Base-by-base conservation (phyloP, 37 sponge, comb jelly and placozoan species). In the Mnemiopsis leidyi region DNA sequence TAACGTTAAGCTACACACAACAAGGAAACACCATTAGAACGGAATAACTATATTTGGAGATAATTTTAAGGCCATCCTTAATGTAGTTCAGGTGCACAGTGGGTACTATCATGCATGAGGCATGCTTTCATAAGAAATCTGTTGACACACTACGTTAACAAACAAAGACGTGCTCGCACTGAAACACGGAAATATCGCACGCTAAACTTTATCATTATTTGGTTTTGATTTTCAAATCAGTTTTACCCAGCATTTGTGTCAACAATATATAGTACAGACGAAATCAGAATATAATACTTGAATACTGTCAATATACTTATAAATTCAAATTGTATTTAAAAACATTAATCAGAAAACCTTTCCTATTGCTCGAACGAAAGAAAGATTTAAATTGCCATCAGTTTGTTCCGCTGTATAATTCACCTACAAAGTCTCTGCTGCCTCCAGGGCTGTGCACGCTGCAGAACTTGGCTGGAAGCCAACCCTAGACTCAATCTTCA, bases 281-380 rank as follows among this genome's bases (percentile, higher is more conserved):
- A 48, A 48, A 48, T 48, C 61, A 48, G 61, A 48, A 48, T 48
- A 48, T 48, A 48, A 48, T 48, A 48, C 61, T 48, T 48, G 61
- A 48, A 48, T 48, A 48, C 61, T 48, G 61, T 48, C 61, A 48
- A 48, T 48, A 48, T 48, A 48, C 61, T 32, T 77, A 77, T 77
- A 34, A 77, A 77, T 77, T 26, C 26, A 77, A 77, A 77, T 77
- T 25, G 32, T 77, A 34, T 77, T 77, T 77, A 77, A 77, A 77
- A 77, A 77, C 36, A 69, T 77, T 34, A 77, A 77, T 77, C 79
- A 77, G 36, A 77, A 77, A 77, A 77, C 79, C 79, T 31, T 77
- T 77, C 32, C 79, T 69, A 69, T 69, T 69, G 73, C 73, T 69
- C 29, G 73, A 69, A 48, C 61, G 61, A 48, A 48, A 48, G 61